Conservation (phyloP, 1,140 invertebrate genomes). For the Hesperophylax magnus region DNA sequence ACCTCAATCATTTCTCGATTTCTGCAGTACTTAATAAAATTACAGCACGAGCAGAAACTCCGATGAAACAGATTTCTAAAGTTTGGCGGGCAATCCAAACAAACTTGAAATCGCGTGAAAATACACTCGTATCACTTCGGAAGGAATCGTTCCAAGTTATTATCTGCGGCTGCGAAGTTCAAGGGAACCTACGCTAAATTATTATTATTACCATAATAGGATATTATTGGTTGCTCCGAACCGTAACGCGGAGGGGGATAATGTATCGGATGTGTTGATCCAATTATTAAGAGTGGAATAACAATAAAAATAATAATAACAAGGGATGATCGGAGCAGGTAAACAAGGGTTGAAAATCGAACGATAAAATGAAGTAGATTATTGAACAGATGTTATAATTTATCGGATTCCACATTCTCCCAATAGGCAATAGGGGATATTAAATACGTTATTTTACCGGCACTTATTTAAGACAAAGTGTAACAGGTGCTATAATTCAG, state of each 20-base stretch:
- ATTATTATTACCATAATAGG: conserved; percentile 23
- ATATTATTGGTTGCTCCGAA: not conserved
- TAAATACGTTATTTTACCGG: conserved; percentile 3
- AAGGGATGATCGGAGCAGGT: conserved; percentile 15
- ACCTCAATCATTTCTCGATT: no score
- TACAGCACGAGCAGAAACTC: not conserved
- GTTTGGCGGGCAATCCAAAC: not conserved
- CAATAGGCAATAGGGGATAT: conserved; percentile 1
- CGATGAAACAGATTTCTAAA: not conserved
- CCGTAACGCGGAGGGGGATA: not conserved
- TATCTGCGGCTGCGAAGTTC: not conserved
- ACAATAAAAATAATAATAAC: not conserved
- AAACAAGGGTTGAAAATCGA: conserved; percentile 16
- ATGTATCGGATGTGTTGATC: conserved; percentile 25
- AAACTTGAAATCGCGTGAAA: not conserved
- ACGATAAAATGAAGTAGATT: conserved; percentile 29
- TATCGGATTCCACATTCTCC: not conserved
- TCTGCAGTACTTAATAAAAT: not conserved
- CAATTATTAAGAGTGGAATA: conserved; percentile 25
- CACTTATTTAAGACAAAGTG: not conserved
- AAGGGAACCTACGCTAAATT: not conserved
- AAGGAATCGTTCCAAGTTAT: not conserved
- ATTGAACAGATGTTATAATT: conserved; percentile 31
- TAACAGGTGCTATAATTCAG: conserved; percentile 33
- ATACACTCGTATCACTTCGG: not conserved